Base-by-base conservation (phyloP, 2,797 vertebrate species). In the Epinephelus malabaricus region DNA sequence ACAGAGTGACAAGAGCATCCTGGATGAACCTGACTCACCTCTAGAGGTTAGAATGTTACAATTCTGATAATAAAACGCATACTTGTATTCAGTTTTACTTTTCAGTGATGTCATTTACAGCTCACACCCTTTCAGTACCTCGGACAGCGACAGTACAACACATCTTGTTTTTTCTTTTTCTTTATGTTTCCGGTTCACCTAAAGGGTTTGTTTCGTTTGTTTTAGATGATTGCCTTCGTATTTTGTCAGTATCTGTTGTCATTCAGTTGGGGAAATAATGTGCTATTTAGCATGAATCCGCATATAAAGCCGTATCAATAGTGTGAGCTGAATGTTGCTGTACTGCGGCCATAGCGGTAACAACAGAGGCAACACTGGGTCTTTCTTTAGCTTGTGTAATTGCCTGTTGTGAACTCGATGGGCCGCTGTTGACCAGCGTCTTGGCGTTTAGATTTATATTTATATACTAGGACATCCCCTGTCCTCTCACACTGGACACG, bases 361-460 rank as follows among this genome's bases (percentile, higher is more conserved):
- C 10, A 49, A 5, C 4, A 19, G 19, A n/a, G 17, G 7, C 11
- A 5, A 27, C 5, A 14, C 0, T 25, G 3, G 11, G 25, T 49
- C 55, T 6, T 18, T 9, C 0, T 43, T 17, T 23, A 11, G 9
- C 10, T 45, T 14, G 0, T 70, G 82, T 58, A 83, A 61, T 88
- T 91, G 73, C 86, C 0, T 51, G 1, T 1, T 78, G n/a, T 92
- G 74, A 82, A 89, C 94, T 93, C 92, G 45, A 1, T 78, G 92
- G 84, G 94, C 80, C 94, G 93, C 94, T 95, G 94, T 95, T 86
- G 73, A 77, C 81, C 78, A 86, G 43, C 61, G 17, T 58, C 51
- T 66, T 72, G 5, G 1, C 1, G 8, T 73, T 71, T 49, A 40
- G 45, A 50, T 63, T 3, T 3, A 15, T n/a, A 40, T 70, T 77